A percentile compares a stretch with the other conserved stretches of the same genome.
These are phyloP conservation scores for Mixornis gularis DNA, from an alignment of 2,113 vertebrate genomes.

Conservation along the genomic window DNA sequence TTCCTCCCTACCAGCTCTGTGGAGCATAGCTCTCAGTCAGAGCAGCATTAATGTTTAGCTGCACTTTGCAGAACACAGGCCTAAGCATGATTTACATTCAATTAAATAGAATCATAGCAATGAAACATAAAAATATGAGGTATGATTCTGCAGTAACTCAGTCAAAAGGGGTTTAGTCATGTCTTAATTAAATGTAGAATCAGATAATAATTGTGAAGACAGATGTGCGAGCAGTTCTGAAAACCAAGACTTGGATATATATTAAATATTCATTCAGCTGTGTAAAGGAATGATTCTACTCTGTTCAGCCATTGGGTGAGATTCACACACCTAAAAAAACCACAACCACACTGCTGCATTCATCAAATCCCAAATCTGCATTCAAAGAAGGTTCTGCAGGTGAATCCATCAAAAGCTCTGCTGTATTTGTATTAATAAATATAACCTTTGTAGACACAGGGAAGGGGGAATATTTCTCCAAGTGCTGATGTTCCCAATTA, in stretches of 20 bases:
- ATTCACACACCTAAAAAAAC: not conserved
- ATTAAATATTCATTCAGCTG: not conserved
- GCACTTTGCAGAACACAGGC: not conserved
- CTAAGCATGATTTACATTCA: not conserved
- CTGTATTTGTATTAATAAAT: constrained; percentile 1
- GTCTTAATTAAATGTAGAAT: constrained; percentile 14
- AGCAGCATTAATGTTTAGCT: not conserved
- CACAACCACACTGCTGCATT: not conserved
- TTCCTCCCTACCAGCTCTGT: not conserved
- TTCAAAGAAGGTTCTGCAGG: not conserved
- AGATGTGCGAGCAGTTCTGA: not conserved
- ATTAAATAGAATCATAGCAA: not conserved
- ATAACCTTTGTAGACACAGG: not conserved
- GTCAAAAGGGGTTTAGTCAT: not conserved
- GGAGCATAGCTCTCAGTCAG: not conserved
- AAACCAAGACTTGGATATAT: not conserved
- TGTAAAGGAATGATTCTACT: not conserved
- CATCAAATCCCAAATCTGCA: not conserved
- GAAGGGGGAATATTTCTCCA: not conserved
- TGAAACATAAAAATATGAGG: not conserved
- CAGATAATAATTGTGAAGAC: constrained; percentile 1
- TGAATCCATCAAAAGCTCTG: not conserved
- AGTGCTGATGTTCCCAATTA: constrained; percentile 50
- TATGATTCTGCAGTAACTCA: not conserved
- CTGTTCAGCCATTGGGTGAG: not conserved